Conservation (phyloP, 2,113 vertebrate species). For the Lutjanus erythropterus region DNA sequence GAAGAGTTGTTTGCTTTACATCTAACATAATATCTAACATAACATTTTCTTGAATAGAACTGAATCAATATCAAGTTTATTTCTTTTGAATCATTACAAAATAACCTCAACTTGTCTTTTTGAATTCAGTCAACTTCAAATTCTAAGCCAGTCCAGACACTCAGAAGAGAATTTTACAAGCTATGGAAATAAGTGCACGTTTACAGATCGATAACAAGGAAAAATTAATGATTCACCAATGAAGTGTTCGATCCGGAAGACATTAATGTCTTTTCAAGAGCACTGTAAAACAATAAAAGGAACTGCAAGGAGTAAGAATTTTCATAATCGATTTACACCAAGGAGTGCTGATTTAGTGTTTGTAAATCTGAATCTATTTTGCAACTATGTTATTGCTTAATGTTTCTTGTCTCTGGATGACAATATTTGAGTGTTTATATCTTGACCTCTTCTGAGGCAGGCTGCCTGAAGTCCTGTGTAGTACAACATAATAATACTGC, state of each 20-base stretch:
- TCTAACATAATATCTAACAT: too few species aligned
- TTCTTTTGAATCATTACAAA: too few species aligned
- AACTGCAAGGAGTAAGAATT: background rate
- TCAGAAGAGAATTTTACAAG: background rate
- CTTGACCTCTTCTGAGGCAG: background rate
- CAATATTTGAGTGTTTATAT: background rate
- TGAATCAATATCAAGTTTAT: too few species aligned
- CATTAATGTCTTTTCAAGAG: background rate
- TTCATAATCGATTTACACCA: background rate
- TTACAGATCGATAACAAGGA: background rate
- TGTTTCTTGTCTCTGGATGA: background rate
- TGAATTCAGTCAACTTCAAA: too few species aligned
- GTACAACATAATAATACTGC: background rate
- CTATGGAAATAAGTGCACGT: background rate
- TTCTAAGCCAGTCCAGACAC: too few species aligned
- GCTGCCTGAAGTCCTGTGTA: background rate
- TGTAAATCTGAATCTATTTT: background rate
- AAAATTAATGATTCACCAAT: background rate
- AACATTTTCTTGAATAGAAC: too few species aligned
- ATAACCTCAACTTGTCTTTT: too few species aligned
- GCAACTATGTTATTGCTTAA: background rate
- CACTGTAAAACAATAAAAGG: slow-evolving; percentile 7
- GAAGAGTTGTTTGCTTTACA: too few species aligned
- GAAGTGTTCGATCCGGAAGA: background rate
- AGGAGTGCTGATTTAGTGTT: background rate